A percentile compares a stretch with the other conserved stretches of the same genome.
Conservation (phyloP, 2,113 vertebrate species). For the Hydrolagus affinis region DNA sequence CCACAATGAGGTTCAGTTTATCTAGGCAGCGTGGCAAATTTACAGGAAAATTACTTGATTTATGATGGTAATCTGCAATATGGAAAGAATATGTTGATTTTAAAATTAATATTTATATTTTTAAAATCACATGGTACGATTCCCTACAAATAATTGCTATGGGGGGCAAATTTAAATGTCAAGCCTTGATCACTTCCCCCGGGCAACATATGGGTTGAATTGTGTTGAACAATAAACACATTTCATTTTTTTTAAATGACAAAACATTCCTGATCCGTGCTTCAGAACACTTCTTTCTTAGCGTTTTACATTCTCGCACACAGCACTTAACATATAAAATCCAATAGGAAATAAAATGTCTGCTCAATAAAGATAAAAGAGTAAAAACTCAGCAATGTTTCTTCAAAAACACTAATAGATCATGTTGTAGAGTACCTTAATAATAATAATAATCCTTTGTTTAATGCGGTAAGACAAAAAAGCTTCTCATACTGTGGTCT, state of each 20-base stretch:
- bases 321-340: neutral
- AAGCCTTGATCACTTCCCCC: neutral
- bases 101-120: neutral
- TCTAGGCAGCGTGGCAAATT: slow-evolving; percentile 9
- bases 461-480: neutral
- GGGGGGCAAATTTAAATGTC: neutral
- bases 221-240: slow-evolving; percentile 5
- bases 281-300: neutral
- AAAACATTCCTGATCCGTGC: neutral
- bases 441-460: neutral
- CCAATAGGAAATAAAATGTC: slow-evolving; percentile 21
- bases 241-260: neutral
- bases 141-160: slow-evolving; percentile 5
- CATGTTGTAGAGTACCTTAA: slow-evolving; percentile 6
- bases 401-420: slow-evolving; percentile 15
- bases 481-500: neutral
- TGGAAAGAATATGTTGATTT: slow-evolving; percentile 17
- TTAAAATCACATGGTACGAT: neutral
- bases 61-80: neutral
- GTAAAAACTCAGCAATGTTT: slow-evolving; percentile 25
- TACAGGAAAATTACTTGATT: slow-evolving; percentile 27
- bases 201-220: neutral
- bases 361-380: slow-evolving; percentile 26
- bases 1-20: neutral
- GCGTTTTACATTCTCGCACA: slow-evolving; percentile 11